Conservation (phyloP, 2,797 vertebrate species). For the Platalea minor region DNA sequence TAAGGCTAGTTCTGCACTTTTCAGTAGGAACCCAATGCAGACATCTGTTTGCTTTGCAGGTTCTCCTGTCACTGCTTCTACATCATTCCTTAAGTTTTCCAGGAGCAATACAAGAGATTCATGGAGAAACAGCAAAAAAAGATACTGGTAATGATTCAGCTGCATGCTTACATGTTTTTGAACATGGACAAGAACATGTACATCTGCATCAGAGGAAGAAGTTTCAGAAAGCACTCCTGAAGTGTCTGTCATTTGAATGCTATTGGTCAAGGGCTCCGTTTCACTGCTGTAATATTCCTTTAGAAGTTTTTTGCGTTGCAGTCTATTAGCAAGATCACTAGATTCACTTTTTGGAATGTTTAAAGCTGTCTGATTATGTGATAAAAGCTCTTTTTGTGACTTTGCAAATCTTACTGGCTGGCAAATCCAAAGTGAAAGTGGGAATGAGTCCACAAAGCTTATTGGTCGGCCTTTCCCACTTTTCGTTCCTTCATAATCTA, state of each 20-base stretch:
- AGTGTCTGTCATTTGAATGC: constrained; percentile 79
- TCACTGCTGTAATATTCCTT: constrained; percentile 92
- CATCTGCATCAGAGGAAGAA: constrained; percentile 78
- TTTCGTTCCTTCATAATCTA: constrained; percentile 91
- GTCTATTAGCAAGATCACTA: constrained; percentile 80
- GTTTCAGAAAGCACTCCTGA: constrained; percentile 61
- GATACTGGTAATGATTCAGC: constrained; percentile 93
- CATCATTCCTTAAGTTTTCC: constrained; percentile 89
- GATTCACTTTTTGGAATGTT: constrained; percentile 85
- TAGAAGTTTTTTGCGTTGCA: constrained; percentile 89
- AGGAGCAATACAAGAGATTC: constrained; percentile 88
- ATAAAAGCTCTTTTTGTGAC: constrained; percentile 79
- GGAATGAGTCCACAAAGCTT: constrained; percentile 94
- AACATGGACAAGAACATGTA: constrained; percentile 88
- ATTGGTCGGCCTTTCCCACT: constrained; percentile 89
- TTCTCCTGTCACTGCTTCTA: constrained; percentile 83
- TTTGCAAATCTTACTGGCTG: constrained; percentile 85
- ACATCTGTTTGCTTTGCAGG: constrained; percentile 78
- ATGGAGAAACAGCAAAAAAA: constrained; percentile 91
- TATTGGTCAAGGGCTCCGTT: constrained; percentile 70
- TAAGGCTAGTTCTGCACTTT: constrained; percentile 91
- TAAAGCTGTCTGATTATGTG: constrained; percentile 23
- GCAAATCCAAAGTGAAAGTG: constrained; percentile 92
- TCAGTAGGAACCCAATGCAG: constrained; percentile 88
- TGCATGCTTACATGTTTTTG: constrained; percentile 91